Base-by-base conservation (phyloP, 2,888 invertebrate genomes). In the Ptychoptera albimana region DNA sequence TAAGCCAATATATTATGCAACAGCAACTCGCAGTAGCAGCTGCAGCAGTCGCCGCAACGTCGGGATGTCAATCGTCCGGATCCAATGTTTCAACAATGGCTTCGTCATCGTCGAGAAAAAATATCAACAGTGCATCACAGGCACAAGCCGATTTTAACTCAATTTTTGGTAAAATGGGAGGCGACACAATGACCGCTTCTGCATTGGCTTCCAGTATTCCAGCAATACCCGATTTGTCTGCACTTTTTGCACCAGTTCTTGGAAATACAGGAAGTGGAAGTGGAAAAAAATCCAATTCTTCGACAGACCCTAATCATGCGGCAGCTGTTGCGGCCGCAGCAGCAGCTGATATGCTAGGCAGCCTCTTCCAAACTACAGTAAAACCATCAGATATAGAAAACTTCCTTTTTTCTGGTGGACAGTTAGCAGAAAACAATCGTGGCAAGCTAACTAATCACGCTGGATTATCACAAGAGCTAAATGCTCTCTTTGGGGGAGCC, bases 21-120 rank as follows among this genome's bases (percentile, higher is more conserved):
- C 23, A 23, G 7, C 23, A 23, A 23, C 23, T 23, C 4, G 23
- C 23, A 23, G 23, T 7, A 23, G 23, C 23, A 7, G 23, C 23
- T 5, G 23, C 23, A 23, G 23, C 23, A 7, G 23, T 23, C 23
- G 63, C 63, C 16, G 62, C 63, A 2, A 64, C 64, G 3, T 48
- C 64, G 39, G 63, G 64, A 8, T 61, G 63, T 0, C 46, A 64
- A 12, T 63, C 64, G 6, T 61, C 64, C 49, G 60, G 60, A 2
- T 52, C 59, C 34, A 42, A 23, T 8, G 34, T 15, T n/a, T 9
- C n/a, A 11, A n/a, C 9, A 11, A n/a, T 3, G 3, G 9, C 32
- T 7, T 32, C 32, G 9, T 35, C 35, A 7, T 16, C 34, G 12
- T 9, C 32, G n/a, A 23, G 23, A 23, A 23, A 23, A 23, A 23